Base-by-base conservation (phyloP, 2,888 invertebrate species). In the Aradus depressus region DNA sequence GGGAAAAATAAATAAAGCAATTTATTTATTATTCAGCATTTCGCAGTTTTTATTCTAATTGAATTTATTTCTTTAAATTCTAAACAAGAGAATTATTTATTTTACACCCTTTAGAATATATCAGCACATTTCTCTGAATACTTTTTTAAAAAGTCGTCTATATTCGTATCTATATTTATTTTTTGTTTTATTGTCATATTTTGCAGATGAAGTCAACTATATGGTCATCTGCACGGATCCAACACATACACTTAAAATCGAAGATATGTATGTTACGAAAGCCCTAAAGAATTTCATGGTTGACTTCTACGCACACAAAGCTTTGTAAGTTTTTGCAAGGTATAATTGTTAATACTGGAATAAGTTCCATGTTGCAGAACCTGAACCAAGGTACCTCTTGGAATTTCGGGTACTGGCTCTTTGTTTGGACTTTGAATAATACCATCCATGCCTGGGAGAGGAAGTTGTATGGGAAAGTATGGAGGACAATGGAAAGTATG, bases 321-420 rank as follows among this genome's bases (percentile, higher is more conserved):
- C 23, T 23, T 16, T 35, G 49, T 49, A 41, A 32, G 49, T 39
- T 19, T 39, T n/a, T n/a, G n/a, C n/a, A n/a, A n/a, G n/a, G n/a
- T n/a, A n/a, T n/a, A n/a, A n/a, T n/a, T n/a, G n/a, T n/a, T n/a
- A n/a, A n/a, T n/a, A n/a, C n/a, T n/a, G n/a, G n/a, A n/a, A n/a
- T n/a, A n/a, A n/a, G n/a, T n/a, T n/a, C n/a, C n/a, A n/a, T n/a
- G n/a, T n/a, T n/a, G n/a, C n/a, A n/a, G n/a, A n/a, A n/a, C n/a
- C n/a, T n/a, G n/a, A n/a, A n/a, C n/a, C n/a, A n/a, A n/a, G n/a
- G n/a, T n/a, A n/a, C n/a, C n/a, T n/a, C n/a, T n/a, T n/a, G n/a
- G n/a, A n/a, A n/a, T n/a, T n/a, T n/a, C n/a, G n/a, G n/a, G n/a
- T n/a, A n/a, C n/a, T n/a, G n/a, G n/a, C n/a, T n/a, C n/a, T n/a